Evolutionary conservation across 2,888 invertebrate genomes (phyloP).

Genomic region (Pandemis cinnamomeana): DNA sequence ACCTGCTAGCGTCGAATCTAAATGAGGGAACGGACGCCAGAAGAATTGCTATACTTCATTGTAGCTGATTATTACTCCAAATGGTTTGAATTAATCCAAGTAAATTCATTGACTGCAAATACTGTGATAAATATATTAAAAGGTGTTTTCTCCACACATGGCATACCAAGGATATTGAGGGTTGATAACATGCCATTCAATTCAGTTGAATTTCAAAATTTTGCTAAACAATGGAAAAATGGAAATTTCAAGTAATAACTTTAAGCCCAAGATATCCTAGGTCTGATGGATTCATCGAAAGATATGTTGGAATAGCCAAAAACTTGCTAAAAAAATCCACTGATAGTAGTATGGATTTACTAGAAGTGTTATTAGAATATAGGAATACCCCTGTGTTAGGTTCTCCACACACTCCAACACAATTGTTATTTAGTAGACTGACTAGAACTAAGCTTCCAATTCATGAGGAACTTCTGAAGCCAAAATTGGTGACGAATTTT

Average conservation of each 20-base stretch:
- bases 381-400: conserved; percentile 20
- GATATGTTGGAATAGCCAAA: conserved; percentile 21
- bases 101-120: not conserved
- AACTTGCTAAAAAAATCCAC: conserved; percentile 18
- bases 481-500: not conserved
- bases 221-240: not conserved
- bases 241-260: conserved; percentile 4
- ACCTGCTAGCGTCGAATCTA: not conserved
- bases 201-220: not conserved
- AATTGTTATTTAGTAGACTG: conserved; percentile 16
- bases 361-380: not conserved
- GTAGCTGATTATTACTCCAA: not conserved
- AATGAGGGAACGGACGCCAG: not conserved
- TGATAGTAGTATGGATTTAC: conserved; percentile 5
- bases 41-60: not conserved
- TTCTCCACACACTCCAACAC: conserved; percentile 17
- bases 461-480: conserved; percentile 11
- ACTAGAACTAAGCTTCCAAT: conserved; percentile 19
- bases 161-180: not conserved
- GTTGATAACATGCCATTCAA: not conserved
- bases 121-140: not conserved
- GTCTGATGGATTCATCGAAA: conserved; percentile 22
- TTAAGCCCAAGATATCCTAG: conserved; percentile 22
- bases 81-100: not conserved
- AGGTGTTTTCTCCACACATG: not conserved